phyloP scores from a whole-genome alignment of 2,113 vertebrate genomes.

The Rhadina sibilatrix region DNA sequence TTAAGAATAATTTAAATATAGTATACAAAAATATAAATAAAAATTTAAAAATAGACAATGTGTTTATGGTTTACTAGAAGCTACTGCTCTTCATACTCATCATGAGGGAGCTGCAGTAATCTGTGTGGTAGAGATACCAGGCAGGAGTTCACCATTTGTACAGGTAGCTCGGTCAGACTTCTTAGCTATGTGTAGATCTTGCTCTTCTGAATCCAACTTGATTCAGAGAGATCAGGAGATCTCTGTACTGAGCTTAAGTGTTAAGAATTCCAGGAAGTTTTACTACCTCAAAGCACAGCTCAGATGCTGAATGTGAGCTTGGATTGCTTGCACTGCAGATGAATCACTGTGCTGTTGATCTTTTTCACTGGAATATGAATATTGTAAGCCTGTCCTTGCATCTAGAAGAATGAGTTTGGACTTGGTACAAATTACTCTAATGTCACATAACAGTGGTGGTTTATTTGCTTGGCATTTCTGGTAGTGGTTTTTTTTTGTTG shows the following conservation, averaged over 20 bases:
- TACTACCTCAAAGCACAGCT: not conserved
- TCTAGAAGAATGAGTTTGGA: not conserved
- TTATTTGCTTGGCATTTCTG: not conserved
- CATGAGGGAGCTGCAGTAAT: not conserved
- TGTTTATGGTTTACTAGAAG: not conserved
- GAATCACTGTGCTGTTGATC: not conserved
- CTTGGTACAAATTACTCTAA: not conserved
- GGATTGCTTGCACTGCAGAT: not conserved
- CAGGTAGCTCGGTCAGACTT: not conserved
- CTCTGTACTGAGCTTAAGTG: not conserved
- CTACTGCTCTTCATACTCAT: not conserved
- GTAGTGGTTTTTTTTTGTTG: no score
- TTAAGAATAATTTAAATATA: not conserved
- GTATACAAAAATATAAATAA: no score
- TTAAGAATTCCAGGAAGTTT: not conserved
- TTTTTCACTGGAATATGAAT: not conserved
- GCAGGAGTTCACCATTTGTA: not conserved
- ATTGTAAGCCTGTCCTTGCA: not conserved
- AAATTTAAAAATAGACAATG: not conserved
- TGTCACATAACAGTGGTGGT: fast-evolving
- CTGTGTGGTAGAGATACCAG: not conserved
- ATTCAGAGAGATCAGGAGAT: not conserved
- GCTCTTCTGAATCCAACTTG: not conserved
- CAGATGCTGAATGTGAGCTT: not conserved
- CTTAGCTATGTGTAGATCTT: not conserved